A percentile compares a stretch with the other conserved stretches of the same genome.
Evolutionary conservation across 2,797 vertebrate species (phyloP).

Genomic region (Nyctalus aviator): DNA sequence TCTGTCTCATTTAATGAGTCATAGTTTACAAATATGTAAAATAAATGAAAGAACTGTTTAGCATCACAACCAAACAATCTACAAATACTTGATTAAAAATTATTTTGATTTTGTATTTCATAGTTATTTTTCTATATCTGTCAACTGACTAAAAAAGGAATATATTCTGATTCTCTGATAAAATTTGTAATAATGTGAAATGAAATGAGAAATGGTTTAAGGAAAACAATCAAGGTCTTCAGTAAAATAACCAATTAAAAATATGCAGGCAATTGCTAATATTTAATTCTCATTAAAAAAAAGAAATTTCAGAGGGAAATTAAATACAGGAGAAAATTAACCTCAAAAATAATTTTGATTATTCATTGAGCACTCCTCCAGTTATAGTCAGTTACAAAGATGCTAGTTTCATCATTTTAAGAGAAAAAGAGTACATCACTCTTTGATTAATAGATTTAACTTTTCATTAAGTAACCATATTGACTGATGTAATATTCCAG

Average conservation of each 20-base stretch:
- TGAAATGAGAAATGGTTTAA: slow-evolving; percentile 24
- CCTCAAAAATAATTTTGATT: slow-evolving; percentile 10
- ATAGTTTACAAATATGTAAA: slow-evolving; percentile 21
- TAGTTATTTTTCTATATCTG: not conserved
- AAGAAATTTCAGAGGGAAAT: not conserved
- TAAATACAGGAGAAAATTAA: slow-evolving; percentile 36
- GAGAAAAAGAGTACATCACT: not conserved
- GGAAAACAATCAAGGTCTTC: slow-evolving; percentile 9
- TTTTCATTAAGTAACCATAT: slow-evolving; percentile 50
- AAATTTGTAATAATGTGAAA: slow-evolving; percentile 30
- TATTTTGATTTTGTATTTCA: slow-evolving; percentile 42
- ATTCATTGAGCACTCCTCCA: not conserved
- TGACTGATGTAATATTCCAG: not conserved
- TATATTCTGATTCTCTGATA: not conserved
- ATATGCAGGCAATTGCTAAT: not conserved
- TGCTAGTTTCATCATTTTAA: not conserved
- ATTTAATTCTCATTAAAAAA: not conserved
- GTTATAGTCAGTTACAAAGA: not conserved
- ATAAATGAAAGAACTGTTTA: slow-evolving; percentile 49
- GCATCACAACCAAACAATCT: not conserved
- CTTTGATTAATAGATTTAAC: slow-evolving; percentile 11
- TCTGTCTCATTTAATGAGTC: not conserved
- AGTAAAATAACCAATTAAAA: slow-evolving; percentile 33
- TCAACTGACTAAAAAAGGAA: slow-evolving; percentile 43
- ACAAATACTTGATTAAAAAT: slow-evolving; percentile 51